Evolutionary conservation across 2,113 vertebrate genomes (phyloP), one percentile per base, ranked within the genome.

Genomic region (Engystomops pustulosus): DNA sequence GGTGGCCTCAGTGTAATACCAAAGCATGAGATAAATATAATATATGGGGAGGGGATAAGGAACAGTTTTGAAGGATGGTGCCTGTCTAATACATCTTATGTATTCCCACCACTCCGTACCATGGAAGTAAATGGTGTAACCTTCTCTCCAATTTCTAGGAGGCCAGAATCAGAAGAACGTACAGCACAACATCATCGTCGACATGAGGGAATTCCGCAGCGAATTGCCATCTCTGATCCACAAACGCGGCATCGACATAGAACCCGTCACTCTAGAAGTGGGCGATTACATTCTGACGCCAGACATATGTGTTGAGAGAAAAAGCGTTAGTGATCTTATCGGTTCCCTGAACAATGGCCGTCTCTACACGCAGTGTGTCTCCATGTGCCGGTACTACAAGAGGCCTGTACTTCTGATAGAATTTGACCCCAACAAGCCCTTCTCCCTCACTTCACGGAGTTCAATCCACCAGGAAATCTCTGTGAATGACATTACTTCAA

Each of bases 181-280:
- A 12, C 94, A 93, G 3, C 95, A 94, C 0, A 93, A 93, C 2
- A 88, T 99, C 11, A 93, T 99, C 0, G 97, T 99, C 85, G 97
- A 99, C 85, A 95, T 99, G 96, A 93, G 98, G 0, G 98, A 99
- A 86, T 99, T 99, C 65, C 96, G 96, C 3, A 99, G 98, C 0
- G 98, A 98, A 74, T 96, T 99, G 1, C 98, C 98, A 0, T 95
- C 98, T 0, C 88, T 99, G 85, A 93, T 99, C 75, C 98, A 99
- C 79, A 95, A 96, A 0, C 95, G 96, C 0, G 98, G 98, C 5
- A 93, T 99, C 4, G 97, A 99, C 90, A 97, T 99, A 0, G 97
- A 99, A 32, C 98, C 98, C 0, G 93, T 99, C 86, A 99, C 98
- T 0, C 72, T 99, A 20, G 96, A 98, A 86, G 97, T 99, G 0